Percentiles rank a stretch among this genome's conserved stretches.
phyloP scores from a whole-genome alignment of 2,888 invertebrate genomes.

The Athalia rosae region DNA sequence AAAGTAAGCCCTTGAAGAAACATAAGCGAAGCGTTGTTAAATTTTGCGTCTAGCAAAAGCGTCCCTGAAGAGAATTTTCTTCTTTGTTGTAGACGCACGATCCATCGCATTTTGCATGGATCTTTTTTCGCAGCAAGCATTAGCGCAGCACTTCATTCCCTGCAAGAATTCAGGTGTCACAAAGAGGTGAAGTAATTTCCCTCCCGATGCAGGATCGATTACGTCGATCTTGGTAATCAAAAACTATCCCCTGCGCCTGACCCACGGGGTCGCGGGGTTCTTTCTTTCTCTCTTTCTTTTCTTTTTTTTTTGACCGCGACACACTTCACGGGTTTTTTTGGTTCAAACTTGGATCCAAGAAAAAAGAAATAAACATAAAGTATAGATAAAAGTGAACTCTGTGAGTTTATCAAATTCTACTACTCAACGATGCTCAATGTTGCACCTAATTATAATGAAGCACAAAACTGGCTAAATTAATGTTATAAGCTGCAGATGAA shows the following conservation, averaged over 20 bases:
- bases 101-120: constrained; percentile 10
- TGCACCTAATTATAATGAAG: not conserved
- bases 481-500: not conserved
- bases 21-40: constrained; percentile 61
- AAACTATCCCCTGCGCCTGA: too few species aligned
- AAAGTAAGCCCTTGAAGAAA: constrained; percentile 62
- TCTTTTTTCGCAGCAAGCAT: constrained; percentile 9
- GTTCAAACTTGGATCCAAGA: not conserved
- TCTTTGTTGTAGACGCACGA: constrained; percentile 3
- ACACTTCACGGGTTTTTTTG: constrained; percentile 13
- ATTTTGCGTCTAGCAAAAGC: constrained; percentile 36
- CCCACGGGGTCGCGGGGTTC: not conserved
- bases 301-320: not conserved
- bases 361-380: not conserved
- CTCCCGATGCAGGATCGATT: not conserved
- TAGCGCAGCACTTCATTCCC: constrained; percentile 31
- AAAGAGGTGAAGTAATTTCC: constrained; percentile 3
- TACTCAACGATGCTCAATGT: too few species aligned
- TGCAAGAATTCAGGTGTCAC: constrained; percentile 41
- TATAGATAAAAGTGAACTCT: not conserved
- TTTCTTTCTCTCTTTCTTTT: not conserved
- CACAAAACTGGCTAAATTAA: constrained; percentile 31
- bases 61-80: constrained; percentile 33
- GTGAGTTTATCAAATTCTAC: not conserved
- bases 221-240: not conserved